Percentiles rank a stretch among this genome's conserved stretches.
phyloP scores from a whole-genome alignment of 2,113 vertebrate genomes.

The Labeo catla region DNA sequence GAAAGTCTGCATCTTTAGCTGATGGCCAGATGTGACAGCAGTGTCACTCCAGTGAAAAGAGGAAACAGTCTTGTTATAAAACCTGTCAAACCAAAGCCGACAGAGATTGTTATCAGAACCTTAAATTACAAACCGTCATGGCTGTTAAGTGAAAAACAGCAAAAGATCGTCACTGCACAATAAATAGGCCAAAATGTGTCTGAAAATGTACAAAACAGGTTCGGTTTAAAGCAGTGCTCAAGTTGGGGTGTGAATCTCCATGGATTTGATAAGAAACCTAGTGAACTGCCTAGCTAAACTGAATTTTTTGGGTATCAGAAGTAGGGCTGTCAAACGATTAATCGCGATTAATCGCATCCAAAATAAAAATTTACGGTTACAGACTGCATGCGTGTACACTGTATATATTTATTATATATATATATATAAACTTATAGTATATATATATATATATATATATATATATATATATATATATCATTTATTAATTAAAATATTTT shows the following conservation, averaged over 20 bases:
- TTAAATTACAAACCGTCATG: not conserved
- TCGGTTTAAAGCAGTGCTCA: not conserved
- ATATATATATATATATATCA: too few species aligned
- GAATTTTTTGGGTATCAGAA: not conserved
- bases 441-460: too few species aligned
- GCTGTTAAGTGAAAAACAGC: not conserved
- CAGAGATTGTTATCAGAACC: not conserved
- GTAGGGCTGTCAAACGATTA: not conserved
- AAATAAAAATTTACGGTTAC: too few species aligned
- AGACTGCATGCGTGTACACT: too few species aligned
- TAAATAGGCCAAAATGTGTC: not conserved
- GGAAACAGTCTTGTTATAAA: constrained; percentile 53
- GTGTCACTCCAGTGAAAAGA: constrained; percentile 53
- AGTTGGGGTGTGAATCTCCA: not conserved
- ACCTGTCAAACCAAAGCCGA: constrained; percentile 34
- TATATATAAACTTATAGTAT: too few species aligned
- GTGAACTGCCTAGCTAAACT: not conserved
- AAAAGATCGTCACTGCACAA: not conserved
- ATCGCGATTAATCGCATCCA: too few species aligned
- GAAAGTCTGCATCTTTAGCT: constrained; percentile 91
- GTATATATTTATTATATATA: too few species aligned
- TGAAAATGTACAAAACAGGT: not conserved
- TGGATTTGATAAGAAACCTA: not conserved
- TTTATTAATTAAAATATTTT: too few species aligned
- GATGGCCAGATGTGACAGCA: constrained; percentile 60